phyloP scores from a whole-genome alignment of 2,113 vertebrate genomes.

The Trematomus loennbergii region DNA sequence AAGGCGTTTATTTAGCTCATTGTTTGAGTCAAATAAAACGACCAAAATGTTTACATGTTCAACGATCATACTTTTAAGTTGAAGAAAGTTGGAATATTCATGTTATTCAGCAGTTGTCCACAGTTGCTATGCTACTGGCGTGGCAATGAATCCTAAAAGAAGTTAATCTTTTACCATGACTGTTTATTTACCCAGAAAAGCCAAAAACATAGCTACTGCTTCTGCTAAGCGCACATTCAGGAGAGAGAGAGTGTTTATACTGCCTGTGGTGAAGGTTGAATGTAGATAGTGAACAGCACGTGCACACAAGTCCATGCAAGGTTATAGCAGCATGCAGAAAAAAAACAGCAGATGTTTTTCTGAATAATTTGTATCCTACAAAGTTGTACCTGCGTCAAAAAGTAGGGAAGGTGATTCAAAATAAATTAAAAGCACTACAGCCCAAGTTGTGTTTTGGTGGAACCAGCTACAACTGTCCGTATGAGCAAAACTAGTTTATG shows the following conservation, averaged over 20 bases:
- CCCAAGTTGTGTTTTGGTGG: neutral
- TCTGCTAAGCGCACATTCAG: neutral
- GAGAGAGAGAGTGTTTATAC: neutral
- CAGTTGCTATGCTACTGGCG: neutral
- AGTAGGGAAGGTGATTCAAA: neutral
- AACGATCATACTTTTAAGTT: neutral
- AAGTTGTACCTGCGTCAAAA: neutral
- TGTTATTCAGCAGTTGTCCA: neutral
- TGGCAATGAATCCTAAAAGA: neutral
- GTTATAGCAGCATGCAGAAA: neutral
- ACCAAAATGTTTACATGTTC: neutral
- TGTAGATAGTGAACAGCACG: neutral
- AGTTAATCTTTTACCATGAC: neutral
- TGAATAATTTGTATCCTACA: neutral
- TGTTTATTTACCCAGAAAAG: neutral
- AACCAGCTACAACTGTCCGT: neutral
- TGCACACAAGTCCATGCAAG: neutral
- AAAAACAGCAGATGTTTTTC: neutral
- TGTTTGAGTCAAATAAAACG: no score
- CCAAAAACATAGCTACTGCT: neutral
- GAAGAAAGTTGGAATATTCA: neutral
- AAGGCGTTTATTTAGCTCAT: conserved; percentile 14
- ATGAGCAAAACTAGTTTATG: no score
- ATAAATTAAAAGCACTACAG: neutral
- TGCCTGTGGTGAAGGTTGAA: neutral